These are phyloP conservation scores for Leptarthrus brevirostris DNA, from an alignment of 2,888 invertebrate species.

Conservation along the genomic window DNA sequence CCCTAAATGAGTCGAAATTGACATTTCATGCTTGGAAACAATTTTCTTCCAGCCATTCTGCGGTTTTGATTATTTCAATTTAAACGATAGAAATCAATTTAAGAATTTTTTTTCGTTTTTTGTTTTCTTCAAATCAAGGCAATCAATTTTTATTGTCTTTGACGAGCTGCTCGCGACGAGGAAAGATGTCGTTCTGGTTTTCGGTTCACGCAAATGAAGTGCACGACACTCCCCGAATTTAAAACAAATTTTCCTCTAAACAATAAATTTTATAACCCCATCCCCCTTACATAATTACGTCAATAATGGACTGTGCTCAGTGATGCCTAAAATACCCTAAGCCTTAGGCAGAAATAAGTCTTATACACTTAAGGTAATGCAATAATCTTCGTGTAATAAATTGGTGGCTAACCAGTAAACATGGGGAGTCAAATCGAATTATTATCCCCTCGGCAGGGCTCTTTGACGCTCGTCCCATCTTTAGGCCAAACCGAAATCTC, in stretches of 20 bases:
- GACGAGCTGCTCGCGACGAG: no score
- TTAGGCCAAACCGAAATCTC: constrained; percentile 9
- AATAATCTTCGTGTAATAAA: constrained; percentile 49
- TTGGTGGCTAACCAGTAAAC: constrained; percentile 46
- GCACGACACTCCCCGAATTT: neutral
- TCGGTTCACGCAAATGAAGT: no score
- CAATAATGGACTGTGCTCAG: constrained; percentile 38
- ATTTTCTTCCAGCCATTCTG: constrained; percentile 58
- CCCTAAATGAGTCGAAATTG: constrained; percentile 60
- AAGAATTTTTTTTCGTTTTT: neutral
- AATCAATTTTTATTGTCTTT: neutral
- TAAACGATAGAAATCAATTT: constrained; percentile 37
- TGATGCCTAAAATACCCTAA: constrained; percentile 48
- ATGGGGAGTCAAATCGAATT: constrained; percentile 3
- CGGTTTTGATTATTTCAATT: constrained; percentile 24
- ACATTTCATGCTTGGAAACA: constrained; percentile 67
- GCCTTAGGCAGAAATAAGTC: constrained; percentile 6
- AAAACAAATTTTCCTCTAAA: neutral
- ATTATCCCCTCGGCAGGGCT: neutral
- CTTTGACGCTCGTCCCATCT: neutral
- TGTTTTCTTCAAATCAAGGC: neutral
- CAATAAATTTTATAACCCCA: neutral
- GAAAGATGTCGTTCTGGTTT: no score
- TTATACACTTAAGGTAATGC: constrained; percentile 20
- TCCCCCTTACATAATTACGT: constrained; percentile 10